Percentiles rank a stretch among this genome's conserved stretches.
These are phyloP conservation scores for Chlorops oryzae DNA, from an alignment of 1,140 invertebrate species.

Conservation along the genomic window DNA sequence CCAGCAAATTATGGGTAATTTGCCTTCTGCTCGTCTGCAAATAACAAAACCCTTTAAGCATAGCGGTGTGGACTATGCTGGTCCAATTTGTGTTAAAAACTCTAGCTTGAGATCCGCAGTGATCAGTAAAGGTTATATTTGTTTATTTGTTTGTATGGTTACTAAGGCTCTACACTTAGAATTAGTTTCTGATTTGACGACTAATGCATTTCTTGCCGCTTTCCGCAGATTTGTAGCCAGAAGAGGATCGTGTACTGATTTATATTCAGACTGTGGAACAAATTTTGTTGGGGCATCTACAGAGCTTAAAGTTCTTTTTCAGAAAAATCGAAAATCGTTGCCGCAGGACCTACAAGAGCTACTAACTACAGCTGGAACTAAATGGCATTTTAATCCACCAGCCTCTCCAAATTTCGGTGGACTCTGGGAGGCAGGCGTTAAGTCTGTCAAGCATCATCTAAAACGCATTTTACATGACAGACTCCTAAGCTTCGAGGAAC, in stretches of 20 bases:
- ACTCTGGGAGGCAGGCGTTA: conserved; percentile 14
- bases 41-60: conserved; percentile 29
- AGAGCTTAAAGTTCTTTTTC: neutral
- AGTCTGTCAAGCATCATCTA: conserved; percentile 12
- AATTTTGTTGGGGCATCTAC: conserved; percentile 28
- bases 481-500: conserved; percentile 24
- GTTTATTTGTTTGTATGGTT: conserved; percentile 27
- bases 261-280: conserved; percentile 36
- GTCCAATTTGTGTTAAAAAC: conserved; percentile 25
- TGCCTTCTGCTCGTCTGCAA: conserved; percentile 22
- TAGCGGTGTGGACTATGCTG: conserved; percentile 42
- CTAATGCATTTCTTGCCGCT: conserved; percentile 30
- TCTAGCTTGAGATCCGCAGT: neutral
- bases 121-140: conserved; percentile 25
- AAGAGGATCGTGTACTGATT: conserved; percentile 21
- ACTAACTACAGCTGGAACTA: neutral
- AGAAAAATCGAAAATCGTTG: neutral
- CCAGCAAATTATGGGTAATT: too few relatives aligned
- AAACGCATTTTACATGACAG: conserved; percentile 15
- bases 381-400: conserved; percentile 22
- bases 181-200: conserved; percentile 25
- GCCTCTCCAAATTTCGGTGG: conserved; percentile 26
- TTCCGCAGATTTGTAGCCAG: conserved; percentile 34
- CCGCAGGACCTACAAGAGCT: neutral
- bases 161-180: conserved; percentile 34